phyloP scores from a whole-genome alignment of 2,113 vertebrate species.

The Gymnarchus niloticus region DNA sequence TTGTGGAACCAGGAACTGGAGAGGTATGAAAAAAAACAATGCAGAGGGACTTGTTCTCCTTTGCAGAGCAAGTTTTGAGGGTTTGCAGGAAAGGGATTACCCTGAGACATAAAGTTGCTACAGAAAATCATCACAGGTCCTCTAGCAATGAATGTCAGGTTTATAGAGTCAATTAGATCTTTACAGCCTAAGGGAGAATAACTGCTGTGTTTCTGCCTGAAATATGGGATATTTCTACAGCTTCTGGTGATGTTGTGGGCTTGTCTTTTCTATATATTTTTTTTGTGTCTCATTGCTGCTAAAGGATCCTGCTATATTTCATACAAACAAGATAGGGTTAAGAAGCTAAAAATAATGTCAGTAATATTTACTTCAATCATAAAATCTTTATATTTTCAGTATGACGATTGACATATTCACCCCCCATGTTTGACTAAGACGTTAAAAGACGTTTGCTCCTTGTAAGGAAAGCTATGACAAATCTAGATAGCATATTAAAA shows the following conservation, averaged over 20 bases:
- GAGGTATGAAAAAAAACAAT: not conserved
- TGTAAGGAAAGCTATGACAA: no score
- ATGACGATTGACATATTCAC: not conserved
- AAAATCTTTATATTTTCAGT: not conserved
- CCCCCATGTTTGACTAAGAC: no score
- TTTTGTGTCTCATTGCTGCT: not conserved
- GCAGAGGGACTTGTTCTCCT: not conserved
- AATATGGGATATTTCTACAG: not conserved
- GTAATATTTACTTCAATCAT: not conserved
- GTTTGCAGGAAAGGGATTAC: not conserved
- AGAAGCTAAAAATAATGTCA: not conserved
- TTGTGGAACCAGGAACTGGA: not conserved
- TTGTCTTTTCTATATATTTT: not conserved
- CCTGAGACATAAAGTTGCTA: not conserved
- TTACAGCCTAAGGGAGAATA: conserved; percentile 1
- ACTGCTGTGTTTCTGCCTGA: not conserved
- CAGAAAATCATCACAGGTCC: conserved; percentile 19
- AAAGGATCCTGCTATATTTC: not conserved
- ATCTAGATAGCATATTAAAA: no score
- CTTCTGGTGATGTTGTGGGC: not conserved
- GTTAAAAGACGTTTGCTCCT: not conserved
- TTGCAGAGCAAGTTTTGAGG: not conserved
- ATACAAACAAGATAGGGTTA: not conserved
- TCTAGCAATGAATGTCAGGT: conserved; percentile 14
- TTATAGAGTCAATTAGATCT: conserved; percentile 17